A percentile compares a stretch with the other conserved stretches of the same genome.
These are phyloP conservation scores for Tetrao urogallus DNA, from an alignment of 2,113 vertebrate species.

Conservation along the genomic window DNA sequence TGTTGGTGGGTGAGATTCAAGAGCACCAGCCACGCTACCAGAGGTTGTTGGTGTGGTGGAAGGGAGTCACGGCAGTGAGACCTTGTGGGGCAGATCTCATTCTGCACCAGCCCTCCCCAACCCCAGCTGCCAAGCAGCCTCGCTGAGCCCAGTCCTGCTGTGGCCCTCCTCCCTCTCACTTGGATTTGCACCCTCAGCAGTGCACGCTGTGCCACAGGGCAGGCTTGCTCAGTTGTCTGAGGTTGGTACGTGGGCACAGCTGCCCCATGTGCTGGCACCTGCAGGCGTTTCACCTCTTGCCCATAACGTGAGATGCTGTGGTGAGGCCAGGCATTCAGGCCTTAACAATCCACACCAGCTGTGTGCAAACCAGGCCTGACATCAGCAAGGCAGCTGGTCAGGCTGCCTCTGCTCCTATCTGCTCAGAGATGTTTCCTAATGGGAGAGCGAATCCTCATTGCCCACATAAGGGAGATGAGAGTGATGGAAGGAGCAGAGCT, in stretches of 20 bases:
- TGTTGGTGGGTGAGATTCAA: background rate
- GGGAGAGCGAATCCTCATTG: background rate
- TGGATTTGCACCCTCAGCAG: fast-evolving
- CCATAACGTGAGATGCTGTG: fast-evolving
- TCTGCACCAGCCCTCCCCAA: background rate
- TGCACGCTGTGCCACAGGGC: fast-evolving
- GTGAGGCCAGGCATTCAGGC: background rate
- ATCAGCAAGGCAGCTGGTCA: background rate
- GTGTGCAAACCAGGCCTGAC: background rate
- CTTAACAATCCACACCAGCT: background rate
- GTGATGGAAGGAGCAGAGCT: fast-evolving
- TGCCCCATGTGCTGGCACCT: fast-evolving
- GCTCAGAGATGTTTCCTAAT: fast-evolving
- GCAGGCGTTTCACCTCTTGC: fast-evolving
- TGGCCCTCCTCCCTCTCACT: fast-evolving
- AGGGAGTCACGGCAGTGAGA: background rate
- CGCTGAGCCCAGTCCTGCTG: fast-evolving
- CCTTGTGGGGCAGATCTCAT: background rate
- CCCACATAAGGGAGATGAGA: fast-evolving
- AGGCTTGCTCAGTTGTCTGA: fast-evolving
- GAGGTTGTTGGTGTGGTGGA: background rate
- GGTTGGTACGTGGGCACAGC: fast-evolving
- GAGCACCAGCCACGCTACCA: background rate
- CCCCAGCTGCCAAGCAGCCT: background rate
- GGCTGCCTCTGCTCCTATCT: background rate